phyloP scores from a whole-genome alignment of 2,797 vertebrate species.

The Bufotes viridis region DNA sequence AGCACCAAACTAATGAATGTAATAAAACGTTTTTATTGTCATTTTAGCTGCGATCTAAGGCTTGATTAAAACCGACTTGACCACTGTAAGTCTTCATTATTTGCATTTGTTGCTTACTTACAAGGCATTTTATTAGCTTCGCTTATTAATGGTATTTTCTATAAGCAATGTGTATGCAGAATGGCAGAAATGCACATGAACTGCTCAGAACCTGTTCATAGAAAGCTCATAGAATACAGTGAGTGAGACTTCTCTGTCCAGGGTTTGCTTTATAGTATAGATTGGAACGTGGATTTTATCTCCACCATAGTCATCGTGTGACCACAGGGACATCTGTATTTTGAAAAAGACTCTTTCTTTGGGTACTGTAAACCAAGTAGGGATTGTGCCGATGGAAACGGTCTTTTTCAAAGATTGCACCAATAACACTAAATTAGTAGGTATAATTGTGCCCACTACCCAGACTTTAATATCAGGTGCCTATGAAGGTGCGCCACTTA shows the following conservation, averaged over 20 bases:
- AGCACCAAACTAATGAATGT: constrained; percentile 46
- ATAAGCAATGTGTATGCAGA: constrained; percentile 8
- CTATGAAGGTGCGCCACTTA: too few species aligned
- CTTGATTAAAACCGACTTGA: constrained; percentile 40
- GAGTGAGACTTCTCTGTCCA: neutral
- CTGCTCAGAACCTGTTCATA: neutral
- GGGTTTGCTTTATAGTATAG: neutral
- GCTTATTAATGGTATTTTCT: constrained; percentile 17
- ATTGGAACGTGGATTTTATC: too few species aligned
- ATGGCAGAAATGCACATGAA: neutral
- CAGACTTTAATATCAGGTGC: too few species aligned
- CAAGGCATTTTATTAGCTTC: constrained; percentile 31
- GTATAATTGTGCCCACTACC: too few species aligned
- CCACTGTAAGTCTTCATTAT: constrained; percentile 18
- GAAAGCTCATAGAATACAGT: neutral
- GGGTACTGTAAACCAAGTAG: neutral
- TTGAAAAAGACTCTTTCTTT: neutral
- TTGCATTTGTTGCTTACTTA: constrained; percentile 28
- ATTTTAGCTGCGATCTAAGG: constrained; percentile 13
- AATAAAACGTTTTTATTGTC: constrained; percentile 37
- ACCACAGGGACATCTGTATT: too few species aligned
- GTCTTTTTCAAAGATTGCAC: too few species aligned
- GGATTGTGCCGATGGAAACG: neutral
- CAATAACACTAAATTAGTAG: too few species aligned
- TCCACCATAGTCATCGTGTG: too few species aligned